Evolutionary conservation across 2,113 vertebrate genomes (phyloP).

Genomic region (Sarotherodon lohbergeri): DNA sequence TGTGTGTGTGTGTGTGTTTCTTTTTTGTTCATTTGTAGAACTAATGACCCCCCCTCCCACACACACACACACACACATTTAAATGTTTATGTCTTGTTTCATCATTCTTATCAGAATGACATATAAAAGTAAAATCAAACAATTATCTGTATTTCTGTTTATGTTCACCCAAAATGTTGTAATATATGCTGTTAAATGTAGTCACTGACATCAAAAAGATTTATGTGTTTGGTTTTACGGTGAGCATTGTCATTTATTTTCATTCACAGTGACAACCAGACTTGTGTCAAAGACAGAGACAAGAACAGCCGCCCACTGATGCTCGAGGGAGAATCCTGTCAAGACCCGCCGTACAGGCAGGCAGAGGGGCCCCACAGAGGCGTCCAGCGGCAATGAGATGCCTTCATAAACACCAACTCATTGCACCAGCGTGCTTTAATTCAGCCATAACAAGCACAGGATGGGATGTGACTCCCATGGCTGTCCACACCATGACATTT

Average conservation of each 20-base stretch:
- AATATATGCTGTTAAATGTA: neutral
- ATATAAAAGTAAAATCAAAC: neutral
- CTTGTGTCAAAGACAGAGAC: constrained; percentile 27
- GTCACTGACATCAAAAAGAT: neutral
- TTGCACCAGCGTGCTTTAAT: neutral
- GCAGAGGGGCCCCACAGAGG: constrained; percentile 32
- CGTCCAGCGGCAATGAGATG: constrained; percentile 2
- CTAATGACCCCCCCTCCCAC: neutral
- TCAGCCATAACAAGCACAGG: neutral
- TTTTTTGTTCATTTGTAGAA: neutral
- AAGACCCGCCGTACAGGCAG: constrained; percentile 59
- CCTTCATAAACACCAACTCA: constrained; percentile 19
- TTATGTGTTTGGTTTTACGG: neutral
- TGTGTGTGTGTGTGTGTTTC: neutral
- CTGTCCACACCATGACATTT: neutral
- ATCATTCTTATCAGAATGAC: neutral
- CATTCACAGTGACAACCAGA: constrained; percentile 47
- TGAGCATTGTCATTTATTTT: constrained; percentile 9
- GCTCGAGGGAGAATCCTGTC: constrained; percentile 36
- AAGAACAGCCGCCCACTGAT: constrained; percentile 22
- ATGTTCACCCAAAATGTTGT: neutral
- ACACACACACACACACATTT: neutral
- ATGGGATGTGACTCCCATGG: neutral
- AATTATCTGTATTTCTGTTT: neutral
- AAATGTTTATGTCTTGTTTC: neutral